A percentile compares a stretch with the other conserved stretches of the same genome.
Conservation (phyloP, 2,888 invertebrate species). For the Helleia helle region DNA sequence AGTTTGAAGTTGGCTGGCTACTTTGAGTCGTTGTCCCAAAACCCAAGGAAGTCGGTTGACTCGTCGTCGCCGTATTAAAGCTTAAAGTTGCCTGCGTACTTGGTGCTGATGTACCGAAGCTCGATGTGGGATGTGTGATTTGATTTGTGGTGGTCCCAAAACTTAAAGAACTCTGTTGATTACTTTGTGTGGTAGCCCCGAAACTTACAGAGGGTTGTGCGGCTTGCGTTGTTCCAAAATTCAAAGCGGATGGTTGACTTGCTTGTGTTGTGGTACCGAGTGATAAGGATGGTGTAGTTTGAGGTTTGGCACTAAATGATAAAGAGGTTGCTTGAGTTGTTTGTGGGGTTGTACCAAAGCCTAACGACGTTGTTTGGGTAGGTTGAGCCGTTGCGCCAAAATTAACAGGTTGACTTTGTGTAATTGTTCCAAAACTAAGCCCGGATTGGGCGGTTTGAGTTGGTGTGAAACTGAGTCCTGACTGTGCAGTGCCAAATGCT, state of each 20-base stretch:
- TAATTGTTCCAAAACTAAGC: constrained; percentile 8
- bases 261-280: not conserved
- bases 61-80: constrained; percentile 8
- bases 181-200: not conserved
- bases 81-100: not conserved
- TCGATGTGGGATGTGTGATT: constrained; percentile 5
- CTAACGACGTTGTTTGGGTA: not conserved
- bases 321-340: constrained; percentile 8
- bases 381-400: not conserved
- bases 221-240: constrained; percentile 2
- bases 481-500: not conserved
- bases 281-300: not conserved
- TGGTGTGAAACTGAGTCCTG: not conserved
- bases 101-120: not conserved
- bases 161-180: not conserved
- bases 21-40: not conserved
- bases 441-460: not conserved
- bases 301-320: constrained; percentile 3
- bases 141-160: constrained; percentile 6
- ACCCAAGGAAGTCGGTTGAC: not conserved
- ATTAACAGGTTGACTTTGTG: not conserved
- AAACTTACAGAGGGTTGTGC: not conserved
- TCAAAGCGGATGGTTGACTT: constrained; percentile 2
- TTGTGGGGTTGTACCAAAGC: not conserved
- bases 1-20: constrained; percentile 6